These are phyloP conservation scores for Physocephala rufipes DNA, from an alignment of 2,888 invertebrate species.

Conservation along the genomic window DNA sequence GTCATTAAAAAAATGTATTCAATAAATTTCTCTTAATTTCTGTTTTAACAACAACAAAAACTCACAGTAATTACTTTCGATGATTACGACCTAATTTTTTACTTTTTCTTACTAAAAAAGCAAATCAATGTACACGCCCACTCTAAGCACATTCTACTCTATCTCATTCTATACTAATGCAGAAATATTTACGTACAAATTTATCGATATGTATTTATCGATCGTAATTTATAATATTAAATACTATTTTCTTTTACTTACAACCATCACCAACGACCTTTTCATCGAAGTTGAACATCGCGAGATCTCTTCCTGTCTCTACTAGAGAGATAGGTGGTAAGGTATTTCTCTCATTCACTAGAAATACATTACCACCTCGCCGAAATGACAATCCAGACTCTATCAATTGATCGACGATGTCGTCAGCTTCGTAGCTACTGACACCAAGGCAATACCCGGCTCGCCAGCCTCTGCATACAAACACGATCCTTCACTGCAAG, in stretches of 20 bases:
- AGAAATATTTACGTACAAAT: neutral
- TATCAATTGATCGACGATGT: constrained; percentile 29
- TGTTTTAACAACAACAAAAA: constrained; percentile 6
- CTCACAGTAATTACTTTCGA: constrained; percentile 17
- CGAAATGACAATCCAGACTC: constrained; percentile 35
- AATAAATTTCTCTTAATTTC: neutral
- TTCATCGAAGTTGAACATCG: too few relatives aligned
- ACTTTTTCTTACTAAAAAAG: constrained; percentile 15
- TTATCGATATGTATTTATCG: too few relatives aligned
- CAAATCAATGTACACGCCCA: constrained; percentile 20
- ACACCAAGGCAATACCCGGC: constrained; percentile 49
- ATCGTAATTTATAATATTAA: too few relatives aligned
- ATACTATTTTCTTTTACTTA: neutral
- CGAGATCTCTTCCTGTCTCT: neutral
- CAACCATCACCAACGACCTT: too few relatives aligned
- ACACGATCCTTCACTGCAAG: constrained; percentile 73
- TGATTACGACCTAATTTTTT: constrained; percentile 34
- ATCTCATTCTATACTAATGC: neutral
- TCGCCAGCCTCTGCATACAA: constrained; percentile 71
- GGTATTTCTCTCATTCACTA: too few relatives aligned
- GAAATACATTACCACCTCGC: constrained; percentile 50
- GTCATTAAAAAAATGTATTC: neutral
- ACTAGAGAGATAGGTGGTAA: too few relatives aligned
- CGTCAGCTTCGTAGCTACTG: constrained; percentile 36
- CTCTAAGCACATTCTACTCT: neutral